phyloP scores from a whole-genome alignment of 23 tunicate species.

The Botrylloides violaceus region DNA sequence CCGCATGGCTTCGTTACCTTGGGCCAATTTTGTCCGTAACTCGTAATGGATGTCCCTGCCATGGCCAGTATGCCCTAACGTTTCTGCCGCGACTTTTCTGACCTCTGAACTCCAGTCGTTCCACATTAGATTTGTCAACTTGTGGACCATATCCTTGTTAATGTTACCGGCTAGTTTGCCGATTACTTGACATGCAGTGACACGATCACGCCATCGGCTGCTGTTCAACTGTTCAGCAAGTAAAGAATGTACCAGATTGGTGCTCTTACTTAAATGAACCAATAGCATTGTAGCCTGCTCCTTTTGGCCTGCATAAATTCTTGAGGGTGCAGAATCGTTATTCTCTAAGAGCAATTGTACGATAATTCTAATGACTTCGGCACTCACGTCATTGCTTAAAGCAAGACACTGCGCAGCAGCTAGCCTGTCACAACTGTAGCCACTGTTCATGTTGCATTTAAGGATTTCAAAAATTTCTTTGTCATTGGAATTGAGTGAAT shows the following conservation, averaged over 20 bases:
- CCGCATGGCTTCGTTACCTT: slow-evolving; percentile 69
- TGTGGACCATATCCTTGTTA: slow-evolving; percentile 77
- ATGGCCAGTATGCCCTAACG: slow-evolving; percentile 87
- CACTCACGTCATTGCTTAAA: slow-evolving; percentile 55
- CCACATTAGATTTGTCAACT: slow-evolving; percentile 85
- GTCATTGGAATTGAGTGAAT: slow-evolving; percentile 29
- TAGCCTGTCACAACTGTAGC: slow-evolving; percentile 47
- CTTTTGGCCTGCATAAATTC: slow-evolving; percentile 13
- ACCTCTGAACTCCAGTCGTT: slow-evolving; percentile 94
- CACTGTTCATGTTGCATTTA: slow-evolving; percentile 41
- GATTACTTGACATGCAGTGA: slow-evolving; percentile 62
- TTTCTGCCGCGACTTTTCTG: slow-evolving; percentile 69
- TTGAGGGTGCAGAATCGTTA: slow-evolving; percentile 15
- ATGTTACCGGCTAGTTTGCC: slow-evolving; percentile 55
- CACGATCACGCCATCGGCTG: slow-evolving; percentile 76
- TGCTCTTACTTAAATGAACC: slow-evolving; percentile 59
- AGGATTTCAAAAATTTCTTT: slow-evolving; percentile 40
- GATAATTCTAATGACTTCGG: slow-evolving; percentile 58
- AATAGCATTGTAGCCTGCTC: slow-evolving; percentile 78
- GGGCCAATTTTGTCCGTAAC: slow-evolving; percentile 52
- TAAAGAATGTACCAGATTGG: slow-evolving; percentile 82
- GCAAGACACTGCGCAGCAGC: slow-evolving; percentile 91
- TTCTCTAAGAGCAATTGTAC: slow-evolving; percentile 66
- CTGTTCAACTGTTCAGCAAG: slow-evolving; percentile 92
- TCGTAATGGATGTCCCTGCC: slow-evolving; percentile 87